These are phyloP conservation scores for Mythimna albipuncta DNA, from an alignment of 2,888 invertebrate species.

Conservation along the genomic window DNA sequence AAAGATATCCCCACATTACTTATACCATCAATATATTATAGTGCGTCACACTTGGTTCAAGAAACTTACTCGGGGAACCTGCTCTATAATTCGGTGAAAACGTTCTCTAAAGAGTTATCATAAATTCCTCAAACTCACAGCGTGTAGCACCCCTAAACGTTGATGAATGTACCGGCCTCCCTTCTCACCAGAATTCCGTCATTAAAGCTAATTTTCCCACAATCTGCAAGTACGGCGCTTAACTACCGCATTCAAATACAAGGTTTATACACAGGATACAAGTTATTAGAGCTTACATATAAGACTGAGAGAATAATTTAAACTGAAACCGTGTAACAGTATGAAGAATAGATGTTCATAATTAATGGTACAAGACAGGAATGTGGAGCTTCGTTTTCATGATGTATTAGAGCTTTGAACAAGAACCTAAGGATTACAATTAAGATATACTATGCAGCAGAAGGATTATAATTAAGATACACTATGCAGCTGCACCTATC, in stretches of 20 bases:
- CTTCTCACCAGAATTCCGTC: conserved; percentile 12
- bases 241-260: conserved; percentile 38
- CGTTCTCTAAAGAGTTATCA: not conserved
- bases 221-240: conserved; percentile 21
- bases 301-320: conserved; percentile 43
- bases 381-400: not conserved
- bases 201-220: conserved; percentile 33
- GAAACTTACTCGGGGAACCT: too few relatives aligned
- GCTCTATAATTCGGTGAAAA: not conserved
- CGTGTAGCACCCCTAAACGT: conserved; percentile 3
- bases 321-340: conserved; percentile 10
- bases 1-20: too few relatives aligned
- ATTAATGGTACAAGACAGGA: not conserved
- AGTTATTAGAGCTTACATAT: conserved; percentile 27
- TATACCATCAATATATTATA: too few relatives aligned
- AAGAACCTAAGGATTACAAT: not conserved
- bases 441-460: not conserved
- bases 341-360: not conserved
- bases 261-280: conserved; percentile 13
- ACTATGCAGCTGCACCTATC: not conserved
- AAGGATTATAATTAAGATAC: not conserved
- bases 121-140: not conserved
- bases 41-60: not conserved
- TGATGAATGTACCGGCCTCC: conserved; percentile 16
- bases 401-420: not conserved